Conservation (phyloP, 2,888 invertebrate species). For the Pyrrhia umbra region DNA sequence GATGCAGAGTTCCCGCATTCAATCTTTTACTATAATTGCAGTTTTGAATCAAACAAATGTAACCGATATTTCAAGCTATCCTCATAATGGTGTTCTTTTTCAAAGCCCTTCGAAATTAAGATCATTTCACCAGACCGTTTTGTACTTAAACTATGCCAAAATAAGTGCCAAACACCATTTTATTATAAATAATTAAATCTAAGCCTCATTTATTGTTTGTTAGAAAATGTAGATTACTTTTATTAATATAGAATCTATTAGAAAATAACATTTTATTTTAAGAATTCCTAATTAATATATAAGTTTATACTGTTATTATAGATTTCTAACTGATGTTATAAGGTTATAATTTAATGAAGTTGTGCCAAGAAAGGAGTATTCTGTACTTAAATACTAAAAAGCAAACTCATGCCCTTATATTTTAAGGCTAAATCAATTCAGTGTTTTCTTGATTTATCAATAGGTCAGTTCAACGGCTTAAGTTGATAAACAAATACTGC, state of each 20-base stretch:
- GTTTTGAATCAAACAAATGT: background rate
- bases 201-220: slow-evolving; percentile 55
- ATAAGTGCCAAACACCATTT: slow-evolving; percentile 58
- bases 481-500: too few relatives aligned
- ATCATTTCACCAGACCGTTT: background rate
- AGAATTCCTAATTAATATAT: slow-evolving; percentile 61
- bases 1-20: too few relatives aligned
- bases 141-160: slow-evolving; percentile 47
- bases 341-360: slow-evolving; percentile 57
- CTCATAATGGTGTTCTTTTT: background rate
- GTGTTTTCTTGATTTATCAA: too few relatives aligned
- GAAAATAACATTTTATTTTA: slow-evolving; percentile 59
- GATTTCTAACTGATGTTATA: slow-evolving; percentile 63
- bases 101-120: background rate
- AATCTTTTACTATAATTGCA: background rate
- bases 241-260: slow-evolving; percentile 57
- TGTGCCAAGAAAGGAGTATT: slow-evolving; percentile 58
- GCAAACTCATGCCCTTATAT: slow-evolving; percentile 5
- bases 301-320: slow-evolving; percentile 62
- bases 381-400: slow-evolving; percentile 51
- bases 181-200: slow-evolving; percentile 37
- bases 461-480: too few relatives aligned
- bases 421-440: background rate
- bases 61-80: background rate
- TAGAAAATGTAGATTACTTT: slow-evolving; percentile 57